A percentile compares a stretch with the other conserved stretches of the same genome.
Evolutionary conservation across 2,888 invertebrate genomes (phyloP).

Genomic region (Horisme vitalbata): DNA sequence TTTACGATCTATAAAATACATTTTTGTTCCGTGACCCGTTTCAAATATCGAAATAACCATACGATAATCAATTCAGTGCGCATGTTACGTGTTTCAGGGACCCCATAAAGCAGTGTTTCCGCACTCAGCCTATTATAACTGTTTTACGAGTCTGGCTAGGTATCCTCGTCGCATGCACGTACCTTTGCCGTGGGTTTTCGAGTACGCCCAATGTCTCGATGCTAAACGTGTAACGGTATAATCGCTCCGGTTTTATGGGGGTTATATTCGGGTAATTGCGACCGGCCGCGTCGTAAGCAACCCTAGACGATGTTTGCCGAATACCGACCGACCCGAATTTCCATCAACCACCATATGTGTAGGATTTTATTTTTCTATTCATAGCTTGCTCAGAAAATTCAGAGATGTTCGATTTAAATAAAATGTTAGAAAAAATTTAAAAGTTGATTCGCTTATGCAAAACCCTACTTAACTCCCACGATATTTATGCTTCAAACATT

Average conservation of each 20-base stretch:
- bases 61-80: slow-evolving; percentile 69
- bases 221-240: slow-evolving; percentile 62
- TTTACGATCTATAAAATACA: slow-evolving; percentile 64
- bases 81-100: slow-evolving; percentile 72
- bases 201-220: slow-evolving; percentile 59
- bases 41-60: slow-evolving; percentile 65
- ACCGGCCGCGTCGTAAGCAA: slow-evolving; percentile 44
- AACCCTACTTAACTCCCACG: slow-evolving; percentile 17
- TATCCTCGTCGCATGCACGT: slow-evolving; percentile 61
- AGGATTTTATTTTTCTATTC: background rate
- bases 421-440: background rate
- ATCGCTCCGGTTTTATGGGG: slow-evolving; percentile 59
- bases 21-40: slow-evolving; percentile 63
- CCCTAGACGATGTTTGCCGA: slow-evolving; percentile 47
- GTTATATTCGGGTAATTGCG: slow-evolving; percentile 65
- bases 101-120: slow-evolving; percentile 71
- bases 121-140: slow-evolving; percentile 74
- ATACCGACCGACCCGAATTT: slow-evolving; percentile 36
- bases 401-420: too few species aligned
- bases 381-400: background rate
- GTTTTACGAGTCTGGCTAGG: slow-evolving; percentile 67
- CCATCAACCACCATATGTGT: slow-evolving; percentile 26
- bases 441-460: background rate
- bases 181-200: slow-evolving; percentile 52
- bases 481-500: slow-evolving; percentile 1